Conservation (phyloP, 2,888 invertebrate species). For the Mechanitis messenoides region DNA sequence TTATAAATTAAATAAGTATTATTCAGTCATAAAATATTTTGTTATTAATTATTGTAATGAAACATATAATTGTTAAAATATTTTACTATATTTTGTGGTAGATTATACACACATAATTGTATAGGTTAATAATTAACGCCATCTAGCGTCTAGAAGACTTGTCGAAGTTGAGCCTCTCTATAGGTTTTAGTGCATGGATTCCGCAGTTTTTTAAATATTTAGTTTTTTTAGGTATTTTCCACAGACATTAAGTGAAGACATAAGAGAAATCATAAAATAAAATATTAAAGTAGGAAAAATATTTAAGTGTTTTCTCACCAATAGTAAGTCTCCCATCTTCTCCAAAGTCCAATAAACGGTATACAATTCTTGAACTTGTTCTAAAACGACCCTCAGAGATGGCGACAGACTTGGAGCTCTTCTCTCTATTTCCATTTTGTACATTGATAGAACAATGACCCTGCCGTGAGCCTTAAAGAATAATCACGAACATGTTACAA, state of each 20-base stretch:
- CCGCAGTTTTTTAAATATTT: not conserved
- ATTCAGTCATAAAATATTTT: too few species aligned
- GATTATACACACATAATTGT: too few species aligned
- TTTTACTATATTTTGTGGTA: too few species aligned
- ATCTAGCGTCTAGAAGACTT: too few species aligned
- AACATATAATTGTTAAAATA: too few species aligned
- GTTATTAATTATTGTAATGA: too few species aligned
- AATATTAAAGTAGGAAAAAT: not conserved
- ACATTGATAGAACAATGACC: conserved; percentile 85
- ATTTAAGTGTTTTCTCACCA: conserved; percentile 72
- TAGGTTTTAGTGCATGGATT: too few species aligned
- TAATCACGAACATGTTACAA: not conserved
- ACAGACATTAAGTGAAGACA: not conserved
- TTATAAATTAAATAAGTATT: too few species aligned
- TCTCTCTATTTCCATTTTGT: conserved; percentile 74
- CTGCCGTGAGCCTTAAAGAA: conserved; percentile 81
- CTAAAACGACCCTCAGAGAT: conserved; percentile 79
- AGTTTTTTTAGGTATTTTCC: not conserved
- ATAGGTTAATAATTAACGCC: too few species aligned
- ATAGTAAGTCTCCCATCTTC: conserved; percentile 85
- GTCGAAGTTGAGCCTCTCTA: too few species aligned
- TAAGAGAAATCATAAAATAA: not conserved
- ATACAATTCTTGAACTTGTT: conserved; percentile 85
- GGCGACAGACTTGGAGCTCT: conserved; percentile 73
- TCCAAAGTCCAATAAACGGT: conserved; percentile 83